These are phyloP conservation scores for Alitta virens DNA, from an alignment of 2,888 invertebrate genomes.

Conservation along the genomic window DNA sequence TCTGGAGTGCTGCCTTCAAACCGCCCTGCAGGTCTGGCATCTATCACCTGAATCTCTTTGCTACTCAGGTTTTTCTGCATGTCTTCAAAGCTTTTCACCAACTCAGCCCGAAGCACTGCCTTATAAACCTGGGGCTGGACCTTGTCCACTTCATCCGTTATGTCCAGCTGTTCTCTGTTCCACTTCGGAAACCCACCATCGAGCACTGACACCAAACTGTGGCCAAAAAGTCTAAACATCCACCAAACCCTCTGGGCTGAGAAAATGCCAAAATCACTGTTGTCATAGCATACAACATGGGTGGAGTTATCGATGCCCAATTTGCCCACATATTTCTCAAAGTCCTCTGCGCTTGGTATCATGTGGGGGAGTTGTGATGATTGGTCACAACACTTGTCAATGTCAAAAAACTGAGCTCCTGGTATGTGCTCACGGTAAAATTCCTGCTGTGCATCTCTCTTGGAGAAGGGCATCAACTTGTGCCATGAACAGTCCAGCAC, in stretches of 20 bases:
- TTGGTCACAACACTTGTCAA: slow-evolving; percentile 44
- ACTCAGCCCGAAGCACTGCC: slow-evolving; percentile 30
- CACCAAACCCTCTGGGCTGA: slow-evolving; percentile 50
- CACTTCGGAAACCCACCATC: slow-evolving; percentile 48
- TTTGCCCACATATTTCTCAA: slow-evolving; percentile 43
- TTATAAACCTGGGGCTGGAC: slow-evolving; percentile 30
- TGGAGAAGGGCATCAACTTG: slow-evolving; percentile 33
- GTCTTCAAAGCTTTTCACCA: slow-evolving; percentile 42
- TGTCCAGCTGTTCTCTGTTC: slow-evolving; percentile 31
- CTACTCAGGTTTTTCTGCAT: slow-evolving; percentile 37
- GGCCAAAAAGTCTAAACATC: slow-evolving; percentile 49
- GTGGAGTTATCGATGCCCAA: slow-evolving; percentile 45
- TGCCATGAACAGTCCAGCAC: slow-evolving; percentile 49
- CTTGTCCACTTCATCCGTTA: slow-evolving; percentile 21
- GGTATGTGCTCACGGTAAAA: slow-evolving; percentile 46
- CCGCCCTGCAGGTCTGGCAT: slow-evolving; percentile 45
- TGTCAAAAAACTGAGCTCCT: slow-evolving; percentile 49
- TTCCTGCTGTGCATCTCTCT: slow-evolving; percentile 37
- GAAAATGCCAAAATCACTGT: slow-evolving; percentile 38
- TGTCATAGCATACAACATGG: slow-evolving; percentile 50
- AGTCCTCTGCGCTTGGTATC: slow-evolving; percentile 39
- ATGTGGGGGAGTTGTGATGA: slow-evolving; percentile 38
- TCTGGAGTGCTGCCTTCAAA: slow-evolving; percentile 47
- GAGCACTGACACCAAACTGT: slow-evolving; percentile 41
- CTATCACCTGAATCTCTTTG: slow-evolving; percentile 37